Evolutionary conservation across 92 coral and sea anemone genomes (phyloP).

Genomic region (Metridium senile): DNA sequence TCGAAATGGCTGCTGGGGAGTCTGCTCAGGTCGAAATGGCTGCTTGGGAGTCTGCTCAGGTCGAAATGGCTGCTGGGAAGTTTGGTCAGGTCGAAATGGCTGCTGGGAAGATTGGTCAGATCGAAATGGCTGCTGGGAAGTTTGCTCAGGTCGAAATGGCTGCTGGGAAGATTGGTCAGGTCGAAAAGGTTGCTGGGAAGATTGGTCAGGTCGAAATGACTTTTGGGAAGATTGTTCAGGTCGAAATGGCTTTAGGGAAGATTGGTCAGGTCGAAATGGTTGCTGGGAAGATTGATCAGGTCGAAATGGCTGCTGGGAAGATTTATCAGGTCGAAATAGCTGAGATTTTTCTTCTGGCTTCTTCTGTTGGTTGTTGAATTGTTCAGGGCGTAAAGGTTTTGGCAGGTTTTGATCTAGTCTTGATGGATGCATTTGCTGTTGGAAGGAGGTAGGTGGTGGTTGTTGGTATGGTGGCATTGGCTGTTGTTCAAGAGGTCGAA

Average conservation of each 20-base stretch:
- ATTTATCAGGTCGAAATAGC: slow-evolving; percentile 10
- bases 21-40: background rate
- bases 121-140: slow-evolving; percentile 33
- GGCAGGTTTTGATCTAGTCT: slow-evolving; percentile 41
- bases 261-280: slow-evolving; percentile 10
- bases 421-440: slow-evolving; percentile 38
- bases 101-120: slow-evolving; percentile 34
- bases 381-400: slow-evolving; percentile 41
- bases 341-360: slow-evolving; percentile 1
- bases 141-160: slow-evolving; percentile 22
- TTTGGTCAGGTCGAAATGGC: slow-evolving; percentile 8
- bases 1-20: background rate
- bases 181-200: no score
- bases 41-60: background rate
- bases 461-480: background rate
- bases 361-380: slow-evolving; percentile 13
- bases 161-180: slow-evolving; percentile 20
- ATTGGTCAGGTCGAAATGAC: no score
- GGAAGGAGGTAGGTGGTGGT: slow-evolving; percentile 40
- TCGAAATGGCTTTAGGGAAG: slow-evolving; percentile 14
- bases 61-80: slow-evolving; percentile 34
- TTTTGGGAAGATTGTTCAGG: no score
- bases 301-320: slow-evolving; percentile 9
- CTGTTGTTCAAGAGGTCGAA: slow-evolving; percentile 3
- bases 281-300: slow-evolving; percentile 15